These are phyloP conservation scores for Gorsachius goisagi DNA, from an alignment of 2,113 vertebrate species.

Conservation along the genomic window DNA sequence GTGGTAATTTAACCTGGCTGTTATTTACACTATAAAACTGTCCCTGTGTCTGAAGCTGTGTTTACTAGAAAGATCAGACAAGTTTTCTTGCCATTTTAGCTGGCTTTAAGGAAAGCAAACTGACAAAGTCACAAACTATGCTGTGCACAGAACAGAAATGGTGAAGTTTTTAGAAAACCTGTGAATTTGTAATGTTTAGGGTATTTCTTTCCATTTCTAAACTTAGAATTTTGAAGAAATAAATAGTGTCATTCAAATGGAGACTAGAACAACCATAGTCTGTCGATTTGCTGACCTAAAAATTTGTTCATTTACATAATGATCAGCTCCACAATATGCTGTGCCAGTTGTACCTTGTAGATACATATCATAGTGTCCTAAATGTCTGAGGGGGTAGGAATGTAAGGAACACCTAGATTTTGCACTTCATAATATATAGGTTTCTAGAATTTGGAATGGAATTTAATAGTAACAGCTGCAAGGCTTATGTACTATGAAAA, in stretches of 20 bases:
- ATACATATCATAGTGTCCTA: not conserved
- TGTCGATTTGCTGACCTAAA: not conserved
- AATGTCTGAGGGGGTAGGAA: not conserved
- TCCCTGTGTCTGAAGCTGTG: not conserved
- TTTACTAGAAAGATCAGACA: conserved; percentile 9
- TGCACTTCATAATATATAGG: not conserved
- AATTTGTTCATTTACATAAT: not conserved
- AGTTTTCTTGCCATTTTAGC: not conserved
- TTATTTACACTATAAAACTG: conserved; percentile 40
- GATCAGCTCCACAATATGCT: not conserved
- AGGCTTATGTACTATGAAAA: not conserved
- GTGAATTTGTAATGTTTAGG: not conserved
- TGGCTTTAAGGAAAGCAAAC: conserved; percentile 15
- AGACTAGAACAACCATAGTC: not conserved
- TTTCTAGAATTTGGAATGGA: not conserved
- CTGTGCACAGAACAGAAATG: not conserved
- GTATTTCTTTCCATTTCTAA: not conserved
- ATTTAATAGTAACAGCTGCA: not conserved
- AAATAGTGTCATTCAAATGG: not conserved
- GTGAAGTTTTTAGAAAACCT: not conserved
- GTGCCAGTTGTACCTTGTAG: not conserved
- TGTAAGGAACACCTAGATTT: not conserved
- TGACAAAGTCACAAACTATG: conserved; percentile 9
- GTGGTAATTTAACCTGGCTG: conserved; percentile 42
- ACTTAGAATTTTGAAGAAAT: not conserved